These are phyloP conservation scores for Sesia bembeciformis DNA, from an alignment of 2,888 invertebrate species.

Conservation along the genomic window DNA sequence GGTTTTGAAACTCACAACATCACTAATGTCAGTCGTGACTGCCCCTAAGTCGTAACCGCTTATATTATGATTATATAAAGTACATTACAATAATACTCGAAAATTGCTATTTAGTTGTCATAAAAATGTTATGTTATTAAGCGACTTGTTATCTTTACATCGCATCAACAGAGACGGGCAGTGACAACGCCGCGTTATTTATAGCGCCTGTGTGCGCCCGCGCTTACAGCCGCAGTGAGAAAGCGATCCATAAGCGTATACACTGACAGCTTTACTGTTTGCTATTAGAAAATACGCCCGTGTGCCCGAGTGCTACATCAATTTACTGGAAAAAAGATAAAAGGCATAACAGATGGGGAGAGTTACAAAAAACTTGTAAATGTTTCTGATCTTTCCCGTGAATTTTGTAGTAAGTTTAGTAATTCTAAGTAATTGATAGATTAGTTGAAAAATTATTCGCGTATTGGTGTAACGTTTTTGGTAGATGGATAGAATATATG, in stretches of 20 bases:
- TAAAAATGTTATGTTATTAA: too few relatives aligned
- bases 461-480: too few relatives aligned
- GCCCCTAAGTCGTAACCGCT: too few relatives aligned
- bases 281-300: neutral
- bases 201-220: neutral
- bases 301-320: neutral
- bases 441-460: too few relatives aligned
- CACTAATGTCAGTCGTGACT: too few relatives aligned
- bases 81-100: too few relatives aligned
- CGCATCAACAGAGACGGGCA: neutral
- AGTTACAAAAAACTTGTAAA: neutral
- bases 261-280: slow-evolving; percentile 1
- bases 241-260: slow-evolving; percentile 1
- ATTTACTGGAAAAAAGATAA: neutral
- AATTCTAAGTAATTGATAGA: too few relatives aligned
- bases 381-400: neutral
- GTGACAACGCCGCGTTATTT: neutral
- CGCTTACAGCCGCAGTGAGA: neutral
- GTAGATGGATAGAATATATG: too few relatives aligned
- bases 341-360: neutral
- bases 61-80: too few relatives aligned
- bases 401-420: neutral
- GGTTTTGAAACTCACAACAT: too few relatives aligned
- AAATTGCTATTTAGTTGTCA: too few relatives aligned
- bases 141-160: neutral